Percentiles rank a stretch among this genome's conserved stretches.
phyloP scores from a whole-genome alignment of 2,113 vertebrate species.

The Tragulus kanchil region DNA sequence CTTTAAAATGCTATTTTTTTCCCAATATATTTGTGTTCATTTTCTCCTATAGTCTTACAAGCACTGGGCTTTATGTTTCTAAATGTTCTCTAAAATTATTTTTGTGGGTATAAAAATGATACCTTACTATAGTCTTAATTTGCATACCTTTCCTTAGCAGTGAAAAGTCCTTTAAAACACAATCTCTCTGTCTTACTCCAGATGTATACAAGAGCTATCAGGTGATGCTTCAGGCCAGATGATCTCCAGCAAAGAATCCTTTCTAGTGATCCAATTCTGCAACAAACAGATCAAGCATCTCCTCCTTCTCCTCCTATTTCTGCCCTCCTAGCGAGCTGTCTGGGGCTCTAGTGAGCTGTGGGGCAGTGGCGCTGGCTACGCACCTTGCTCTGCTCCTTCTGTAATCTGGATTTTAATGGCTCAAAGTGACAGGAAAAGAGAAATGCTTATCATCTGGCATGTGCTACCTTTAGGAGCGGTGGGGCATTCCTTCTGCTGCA shows the following conservation, averaged over 20 bases:
- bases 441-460: not conserved
- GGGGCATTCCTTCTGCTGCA: not conserved
- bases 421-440: not conserved
- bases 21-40: not conserved
- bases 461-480: not conserved
- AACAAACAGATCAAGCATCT: not conserved
- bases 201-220: not conserved
- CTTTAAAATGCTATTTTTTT: not conserved
- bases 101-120: not conserved
- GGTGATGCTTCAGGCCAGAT: not conserved
- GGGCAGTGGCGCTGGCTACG: not conserved
- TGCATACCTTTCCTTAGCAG: not conserved
- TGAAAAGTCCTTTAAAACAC: not conserved
- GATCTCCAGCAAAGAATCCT: not conserved
- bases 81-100: conserved; percentile 50
- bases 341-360: not conserved
- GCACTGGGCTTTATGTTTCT: not conserved
- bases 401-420: not conserved
- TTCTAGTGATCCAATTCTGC: not conserved
- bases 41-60: not conserved
- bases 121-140: not conserved
- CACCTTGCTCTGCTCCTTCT: not conserved
- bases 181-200: not conserved
- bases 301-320: not conserved
- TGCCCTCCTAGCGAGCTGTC: not conserved